These are phyloP conservation scores for Echiichthys vipera DNA, from an alignment of 2,797 vertebrate genomes.

Conservation along the genomic window DNA sequence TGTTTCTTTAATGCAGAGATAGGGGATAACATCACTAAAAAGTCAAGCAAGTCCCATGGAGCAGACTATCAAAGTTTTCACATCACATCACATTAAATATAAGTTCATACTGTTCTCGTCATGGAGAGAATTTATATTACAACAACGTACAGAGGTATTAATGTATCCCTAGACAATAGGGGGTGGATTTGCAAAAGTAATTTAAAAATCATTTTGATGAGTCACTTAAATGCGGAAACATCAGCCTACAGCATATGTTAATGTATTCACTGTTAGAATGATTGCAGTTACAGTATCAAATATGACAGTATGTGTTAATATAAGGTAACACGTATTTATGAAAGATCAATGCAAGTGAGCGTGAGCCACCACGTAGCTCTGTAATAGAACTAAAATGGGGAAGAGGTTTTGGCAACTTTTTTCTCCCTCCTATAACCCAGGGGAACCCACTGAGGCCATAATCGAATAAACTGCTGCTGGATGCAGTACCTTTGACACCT, in stretches of 20 bases:
- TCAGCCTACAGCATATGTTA: background rate
- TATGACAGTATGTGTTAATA: background rate
- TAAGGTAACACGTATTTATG: background rate
- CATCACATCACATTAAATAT: conserved; percentile 8
- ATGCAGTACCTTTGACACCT: conserved; percentile 60
- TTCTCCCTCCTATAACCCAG: conserved; percentile 14
- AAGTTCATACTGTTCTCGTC: conserved; percentile 28
- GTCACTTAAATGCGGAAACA: background rate
- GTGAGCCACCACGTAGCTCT: conserved; percentile 11
- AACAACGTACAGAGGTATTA: conserved; percentile 5
- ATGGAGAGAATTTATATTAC: conserved; percentile 16
- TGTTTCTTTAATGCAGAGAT: too few species aligned
- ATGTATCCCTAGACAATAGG: conserved; percentile 4
- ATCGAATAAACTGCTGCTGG: conserved; percentile 60
- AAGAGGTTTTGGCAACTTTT: conserved; percentile 48
- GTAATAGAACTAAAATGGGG: conserved; percentile 40
- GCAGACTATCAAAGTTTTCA: conserved; percentile 9
- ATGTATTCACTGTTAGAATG: background rate
- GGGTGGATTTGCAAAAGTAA: conserved; percentile 18
- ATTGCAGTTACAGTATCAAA: background rate
- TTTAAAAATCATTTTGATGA: conserved; percentile 22
- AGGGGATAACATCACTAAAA: background rate
- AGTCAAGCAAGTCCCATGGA: background rate
- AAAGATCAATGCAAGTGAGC: conserved; percentile 21
- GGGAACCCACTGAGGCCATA: conserved; percentile 41